Conservation (phyloP, 2,797 vertebrate genomes). For the Pagetopsis macropterus region DNA sequence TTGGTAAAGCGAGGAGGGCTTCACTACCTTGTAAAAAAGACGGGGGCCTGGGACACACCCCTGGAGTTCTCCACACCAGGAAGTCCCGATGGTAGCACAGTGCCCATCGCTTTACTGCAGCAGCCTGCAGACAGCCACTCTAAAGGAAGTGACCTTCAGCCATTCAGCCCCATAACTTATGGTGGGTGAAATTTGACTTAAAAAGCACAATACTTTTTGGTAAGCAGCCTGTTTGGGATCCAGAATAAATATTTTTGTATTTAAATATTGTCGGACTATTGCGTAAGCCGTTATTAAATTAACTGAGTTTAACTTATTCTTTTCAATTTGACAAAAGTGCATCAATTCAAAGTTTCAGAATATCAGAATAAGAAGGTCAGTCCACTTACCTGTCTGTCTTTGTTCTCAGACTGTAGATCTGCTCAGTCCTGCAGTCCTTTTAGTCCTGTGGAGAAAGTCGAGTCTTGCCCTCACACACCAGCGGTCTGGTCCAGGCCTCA, state of each 20-base stretch:
- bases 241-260: background rate
- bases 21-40: conserved; percentile 43
- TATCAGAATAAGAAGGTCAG: too few relatives aligned
- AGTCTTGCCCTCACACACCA: conserved; percentile 9
- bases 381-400: conserved; percentile 12
- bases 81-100: background rate
- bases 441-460: background rate
- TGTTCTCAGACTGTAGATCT: conserved; percentile 39
- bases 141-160: conserved; percentile 16
- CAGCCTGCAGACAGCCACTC: background rate
- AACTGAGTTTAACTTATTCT: background rate
- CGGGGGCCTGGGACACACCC: conserved; percentile 32
- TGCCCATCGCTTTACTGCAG: conserved; percentile 1
- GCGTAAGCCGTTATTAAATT: background rate
- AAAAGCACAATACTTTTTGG: too few relatives aligned
- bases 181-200: conserved; percentile 32
- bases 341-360: background rate
- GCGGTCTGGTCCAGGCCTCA: conserved; percentile 28
- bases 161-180: conserved; percentile 15
- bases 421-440: conserved; percentile 28
- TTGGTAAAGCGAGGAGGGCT: conserved; percentile 81
- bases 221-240: background rate
- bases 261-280: background rate
- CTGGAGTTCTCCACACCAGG: conserved; percentile 39
- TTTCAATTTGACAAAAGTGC: background rate